Evolutionary conservation across 2,113 vertebrate genomes (phyloP).

Genomic region (Coregonus clupeaformis): DNA sequence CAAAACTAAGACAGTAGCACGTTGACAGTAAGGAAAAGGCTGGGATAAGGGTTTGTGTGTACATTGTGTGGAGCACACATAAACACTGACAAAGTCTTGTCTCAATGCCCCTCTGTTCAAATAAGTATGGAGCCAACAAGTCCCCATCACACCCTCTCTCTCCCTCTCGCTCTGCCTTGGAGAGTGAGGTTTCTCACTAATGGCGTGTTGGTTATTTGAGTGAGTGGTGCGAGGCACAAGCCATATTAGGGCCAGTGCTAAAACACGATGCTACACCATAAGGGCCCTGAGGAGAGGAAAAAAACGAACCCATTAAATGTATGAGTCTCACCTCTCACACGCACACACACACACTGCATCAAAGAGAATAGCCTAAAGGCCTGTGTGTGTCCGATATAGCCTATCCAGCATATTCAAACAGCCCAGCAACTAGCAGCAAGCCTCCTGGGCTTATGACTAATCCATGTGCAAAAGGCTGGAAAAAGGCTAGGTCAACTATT

Average conservation of each 20-base stretch:
- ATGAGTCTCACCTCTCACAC: neutral
- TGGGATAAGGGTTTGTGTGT: neutral
- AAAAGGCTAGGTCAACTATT: neutral
- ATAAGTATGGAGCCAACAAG: conserved; percentile 21
- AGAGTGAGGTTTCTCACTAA: neutral
- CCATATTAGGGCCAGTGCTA: neutral
- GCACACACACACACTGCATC: neutral
- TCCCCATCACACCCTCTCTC: neutral
- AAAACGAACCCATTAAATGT: neutral
- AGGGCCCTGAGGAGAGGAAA: neutral
- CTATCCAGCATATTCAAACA: neutral
- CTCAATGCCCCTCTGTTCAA: conserved; percentile 41
- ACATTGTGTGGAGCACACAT: neutral
- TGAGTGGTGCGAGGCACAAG: neutral
- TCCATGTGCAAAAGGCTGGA: conserved; percentile 1
- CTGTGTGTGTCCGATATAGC: conserved; percentile 7
- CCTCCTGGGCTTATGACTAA: neutral
- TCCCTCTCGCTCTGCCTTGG: neutral
- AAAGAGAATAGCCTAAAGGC: conserved; percentile 7
- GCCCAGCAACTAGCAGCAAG: neutral
- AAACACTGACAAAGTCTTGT: conserved; percentile 44
- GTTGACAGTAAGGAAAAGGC: neutral
- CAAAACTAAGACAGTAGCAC: no score
- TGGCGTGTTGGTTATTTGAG: neutral
- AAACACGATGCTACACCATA: neutral